Percentiles rank a stretch among this genome's conserved stretches.
phyloP scores from a whole-genome alignment of 2,113 vertebrate species.

The Grus americana region DNA sequence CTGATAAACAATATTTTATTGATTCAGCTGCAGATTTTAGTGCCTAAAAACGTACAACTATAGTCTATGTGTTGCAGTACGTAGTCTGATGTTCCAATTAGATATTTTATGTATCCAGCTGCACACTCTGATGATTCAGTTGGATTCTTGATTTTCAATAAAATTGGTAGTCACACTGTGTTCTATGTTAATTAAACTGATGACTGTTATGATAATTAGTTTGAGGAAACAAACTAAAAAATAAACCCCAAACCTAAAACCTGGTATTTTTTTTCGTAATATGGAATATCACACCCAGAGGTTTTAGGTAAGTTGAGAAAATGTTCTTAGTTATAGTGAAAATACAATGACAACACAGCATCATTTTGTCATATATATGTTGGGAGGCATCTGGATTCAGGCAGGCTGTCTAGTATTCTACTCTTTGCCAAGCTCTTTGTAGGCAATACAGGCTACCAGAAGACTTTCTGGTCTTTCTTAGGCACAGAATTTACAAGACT shows the following conservation, averaged over 20 bases:
- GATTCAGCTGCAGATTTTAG: slow-evolving; percentile 56
- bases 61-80: background rate
- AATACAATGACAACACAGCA: background rate
- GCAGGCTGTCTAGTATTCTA: background rate
- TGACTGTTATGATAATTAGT: background rate
- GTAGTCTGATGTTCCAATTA: slow-evolving; percentile 11
- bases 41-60: background rate
- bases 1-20: slow-evolving; percentile 46
- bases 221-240: background rate
- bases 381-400: background rate
- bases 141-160: background rate
- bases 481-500: background rate
- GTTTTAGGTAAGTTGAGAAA: background rate
- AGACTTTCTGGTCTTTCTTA: background rate
- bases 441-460: background rate
- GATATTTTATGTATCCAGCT: slow-evolving; percentile 45
- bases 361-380: background rate
- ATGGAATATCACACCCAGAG: background rate
- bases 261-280: background rate
- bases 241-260: accelerated
- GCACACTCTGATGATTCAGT: slow-evolving; percentile 7
- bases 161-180: background rate
- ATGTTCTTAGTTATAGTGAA: background rate
- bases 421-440: background rate
- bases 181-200: background rate